Percentiles rank a stretch among this genome's conserved stretches.
Evolutionary conservation across 2,113 vertebrate genomes (phyloP).

Genomic region (Procavia capensis): DNA sequence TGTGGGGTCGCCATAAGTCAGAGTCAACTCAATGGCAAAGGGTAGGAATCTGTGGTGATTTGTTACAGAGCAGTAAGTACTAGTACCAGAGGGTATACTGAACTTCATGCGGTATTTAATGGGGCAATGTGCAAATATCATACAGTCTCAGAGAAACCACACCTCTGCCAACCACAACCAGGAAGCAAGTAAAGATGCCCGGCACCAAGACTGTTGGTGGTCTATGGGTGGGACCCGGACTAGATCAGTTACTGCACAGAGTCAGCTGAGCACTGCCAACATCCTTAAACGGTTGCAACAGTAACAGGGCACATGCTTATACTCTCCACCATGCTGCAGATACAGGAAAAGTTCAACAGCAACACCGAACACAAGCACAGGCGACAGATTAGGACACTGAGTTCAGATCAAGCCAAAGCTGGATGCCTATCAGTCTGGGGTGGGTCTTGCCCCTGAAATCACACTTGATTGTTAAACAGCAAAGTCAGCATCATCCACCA

Average conservation of each 20-base stretch:
- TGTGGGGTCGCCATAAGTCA: too few species aligned
- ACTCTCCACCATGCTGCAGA: neutral
- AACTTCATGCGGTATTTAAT: neutral
- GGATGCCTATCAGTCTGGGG: neutral
- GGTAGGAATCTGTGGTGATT: neutral
- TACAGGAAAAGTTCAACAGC: neutral
- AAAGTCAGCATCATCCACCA: neutral
- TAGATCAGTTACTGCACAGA: neutral
- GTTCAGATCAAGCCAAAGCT: neutral
- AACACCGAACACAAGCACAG: neutral
- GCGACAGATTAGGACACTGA: neutral
- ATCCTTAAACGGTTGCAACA: neutral
- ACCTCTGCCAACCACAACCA: neutral
- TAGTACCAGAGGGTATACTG: neutral
- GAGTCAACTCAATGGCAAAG: too few species aligned
- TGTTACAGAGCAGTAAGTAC: neutral
- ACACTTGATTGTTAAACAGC: neutral
- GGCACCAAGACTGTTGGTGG: rapidly evolving
- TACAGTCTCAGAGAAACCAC: neutral
- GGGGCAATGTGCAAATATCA: neutral
- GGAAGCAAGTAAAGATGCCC: neutral
- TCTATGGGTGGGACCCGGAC: neutral
- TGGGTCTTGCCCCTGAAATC: neutral
- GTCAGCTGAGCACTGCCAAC: neutral
- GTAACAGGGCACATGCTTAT: neutral